Evolutionary conservation across 2,113 vertebrate genomes (phyloP).

Genomic region (Lathamus discolor): DNA sequence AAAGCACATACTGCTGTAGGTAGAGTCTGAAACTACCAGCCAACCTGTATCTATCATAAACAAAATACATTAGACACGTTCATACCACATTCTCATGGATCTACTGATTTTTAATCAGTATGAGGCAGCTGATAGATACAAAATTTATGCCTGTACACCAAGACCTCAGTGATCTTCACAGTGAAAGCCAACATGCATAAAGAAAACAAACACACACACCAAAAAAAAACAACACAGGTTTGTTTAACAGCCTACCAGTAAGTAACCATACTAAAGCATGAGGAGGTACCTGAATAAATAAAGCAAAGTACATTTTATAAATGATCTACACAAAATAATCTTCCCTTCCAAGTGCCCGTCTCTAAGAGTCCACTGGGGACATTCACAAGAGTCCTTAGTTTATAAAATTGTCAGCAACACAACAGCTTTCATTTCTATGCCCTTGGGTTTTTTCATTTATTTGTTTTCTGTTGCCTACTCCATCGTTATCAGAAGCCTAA

Average conservation of each 20-base stretch:
- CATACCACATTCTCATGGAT: no score
- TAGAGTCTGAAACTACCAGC: not conserved
- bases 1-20: not conserved
- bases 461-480: not conserved
- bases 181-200: not conserved
- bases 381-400: not conserved
- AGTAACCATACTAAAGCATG: not conserved
- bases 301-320: not conserved
- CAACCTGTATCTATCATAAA: not conserved
- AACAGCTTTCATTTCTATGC: not conserved
- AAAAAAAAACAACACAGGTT: rapidly evolving
- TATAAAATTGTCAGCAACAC: not conserved
- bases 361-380: not conserved
- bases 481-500: not conserved
- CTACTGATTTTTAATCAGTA: not conserved
- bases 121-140: not conserved
- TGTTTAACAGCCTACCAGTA: not conserved
- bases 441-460: not conserved
- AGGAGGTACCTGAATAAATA: not conserved
- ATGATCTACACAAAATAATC: not conserved
- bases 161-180: not conserved
- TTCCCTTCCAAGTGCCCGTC: not conserved
- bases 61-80: rapidly evolving
- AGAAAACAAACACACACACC: not conserved
- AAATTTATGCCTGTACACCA: not conserved